phyloP scores from a whole-genome alignment of 1,140 invertebrate species.

The Solenopsis invicta region DNA sequence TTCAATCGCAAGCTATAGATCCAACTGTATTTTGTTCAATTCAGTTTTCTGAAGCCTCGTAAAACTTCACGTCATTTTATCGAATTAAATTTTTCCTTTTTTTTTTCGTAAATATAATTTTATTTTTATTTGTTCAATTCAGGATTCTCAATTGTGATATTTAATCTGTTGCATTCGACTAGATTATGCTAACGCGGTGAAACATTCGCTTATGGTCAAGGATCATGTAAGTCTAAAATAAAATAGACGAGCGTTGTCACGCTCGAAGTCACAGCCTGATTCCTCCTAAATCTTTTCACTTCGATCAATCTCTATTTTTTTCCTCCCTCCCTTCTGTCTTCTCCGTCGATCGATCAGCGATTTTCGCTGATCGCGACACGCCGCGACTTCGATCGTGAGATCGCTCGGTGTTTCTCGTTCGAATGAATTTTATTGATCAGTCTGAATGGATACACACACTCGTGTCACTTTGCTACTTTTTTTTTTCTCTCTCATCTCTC shows the following conservation, averaged over 20 bases:
- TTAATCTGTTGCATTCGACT: not conserved
- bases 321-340: not conserved
- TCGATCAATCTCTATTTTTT: not conserved
- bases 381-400: constrained; percentile 52
- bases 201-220: constrained; percentile 15
- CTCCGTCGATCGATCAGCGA: not conserved
- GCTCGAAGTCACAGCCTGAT: constrained; percentile 47
- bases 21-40: not conserved
- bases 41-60: not conserved
- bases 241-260: constrained; percentile 29
- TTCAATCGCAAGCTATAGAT: not conserved
- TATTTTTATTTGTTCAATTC: not conserved
- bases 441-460: constrained; percentile 66
- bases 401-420: constrained; percentile 9
- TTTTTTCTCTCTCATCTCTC: constrained; percentile 31
- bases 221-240: constrained; percentile 23
- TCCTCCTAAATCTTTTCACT: constrained; percentile 17
- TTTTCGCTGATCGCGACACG: not conserved
- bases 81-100: too few relatives aligned
- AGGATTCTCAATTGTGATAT: not conserved
- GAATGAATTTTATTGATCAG: constrained; percentile 53
- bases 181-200: not conserved
- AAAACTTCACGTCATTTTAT: not conserved
- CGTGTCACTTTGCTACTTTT: constrained; percentile 62
- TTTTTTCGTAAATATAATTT: constrained; percentile 3